These are phyloP conservation scores for Acleris literana DNA, from an alignment of 2,888 invertebrate genomes.

Conservation along the genomic window DNA sequence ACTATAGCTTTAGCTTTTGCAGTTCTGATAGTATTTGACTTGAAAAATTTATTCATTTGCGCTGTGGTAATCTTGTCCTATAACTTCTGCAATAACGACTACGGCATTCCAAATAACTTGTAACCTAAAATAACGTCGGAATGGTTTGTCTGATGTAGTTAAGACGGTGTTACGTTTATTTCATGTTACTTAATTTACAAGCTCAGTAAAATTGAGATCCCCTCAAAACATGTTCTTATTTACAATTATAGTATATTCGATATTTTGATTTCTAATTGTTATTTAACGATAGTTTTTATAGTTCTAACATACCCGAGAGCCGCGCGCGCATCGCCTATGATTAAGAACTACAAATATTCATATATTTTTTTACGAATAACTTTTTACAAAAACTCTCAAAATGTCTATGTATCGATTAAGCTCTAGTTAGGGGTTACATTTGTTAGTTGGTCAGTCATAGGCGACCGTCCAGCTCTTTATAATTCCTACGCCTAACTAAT, in stretches of 20 bases:
- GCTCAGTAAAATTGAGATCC: conserved; percentile 25
- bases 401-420: conserved; percentile 59
- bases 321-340: conserved; percentile 43
- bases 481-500: conserved; percentile 17
- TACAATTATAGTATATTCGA: conserved; percentile 19
- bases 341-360: conserved; percentile 43
- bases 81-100: no score
- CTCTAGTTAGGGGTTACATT: conserved; percentile 61
- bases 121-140: neutral
- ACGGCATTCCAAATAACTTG: no score
- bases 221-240: conserved; percentile 18
- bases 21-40: no score
- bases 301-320: conserved; percentile 24
- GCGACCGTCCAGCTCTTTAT: conserved; percentile 42
- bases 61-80: no score
- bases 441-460: conserved; percentile 51
- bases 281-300: conserved; percentile 11
- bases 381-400: conserved; percentile 41
- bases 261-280: conserved; percentile 22
- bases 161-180: neutral
- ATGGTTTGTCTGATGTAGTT: neutral
- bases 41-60: no score
- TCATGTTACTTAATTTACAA: conserved; percentile 14
- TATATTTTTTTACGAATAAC: conserved; percentile 40
- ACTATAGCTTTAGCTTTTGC: neutral